Base-by-base conservation (phyloP, 2,888 invertebrate genomes). In the Spodoptera picta region DNA sequence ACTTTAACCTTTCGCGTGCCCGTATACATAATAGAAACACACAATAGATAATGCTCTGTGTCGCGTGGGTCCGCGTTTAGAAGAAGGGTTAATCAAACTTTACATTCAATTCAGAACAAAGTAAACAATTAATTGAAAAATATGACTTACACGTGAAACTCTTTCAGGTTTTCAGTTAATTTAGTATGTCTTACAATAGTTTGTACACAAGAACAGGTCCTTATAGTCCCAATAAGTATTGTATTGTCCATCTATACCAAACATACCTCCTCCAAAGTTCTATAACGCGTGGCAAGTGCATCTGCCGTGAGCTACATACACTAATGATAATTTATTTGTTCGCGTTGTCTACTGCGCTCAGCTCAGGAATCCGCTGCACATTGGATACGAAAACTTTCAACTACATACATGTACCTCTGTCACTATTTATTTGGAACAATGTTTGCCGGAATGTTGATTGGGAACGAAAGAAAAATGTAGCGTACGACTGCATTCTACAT, bases 261-360 rank as follows among this genome's bases (percentile, higher is more conserved):
- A 23, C 0, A 58, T 80, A 59, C 80, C 88, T 11, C 57, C 81
- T 91, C 89, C 81, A 65, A 3, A 7, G 10, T 65, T 68, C 27
- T 0, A 10, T 10, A 5, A 23, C 77, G 52, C 27, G 11, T 6
- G 71, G n/a, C 19, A 70, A 80, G 82, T 83, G 85, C 86, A 87
- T 84, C 84, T 83, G 84, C 87, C 87, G 88, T 88, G 84, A 83
- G 83, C 73, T 81, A 83, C 86, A 86, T 84, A 83, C 90, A 84
- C 87, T 92, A 92, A 92, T 92, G 90, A 91, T 91, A 90, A 92
- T 92, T 90, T 92, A 92, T 91, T 80, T 87, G 86, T 81, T 83
- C 78, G 79, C 77, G 66, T 81, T 74, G 77, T 83, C 74, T 74
- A 59, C 63, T 69, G 69, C 79, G 75, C 64, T 61, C 65, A 56